These are phyloP conservation scores for Idaea straminata DNA, from an alignment of 2,888 invertebrate genomes.

Conservation along the genomic window DNA sequence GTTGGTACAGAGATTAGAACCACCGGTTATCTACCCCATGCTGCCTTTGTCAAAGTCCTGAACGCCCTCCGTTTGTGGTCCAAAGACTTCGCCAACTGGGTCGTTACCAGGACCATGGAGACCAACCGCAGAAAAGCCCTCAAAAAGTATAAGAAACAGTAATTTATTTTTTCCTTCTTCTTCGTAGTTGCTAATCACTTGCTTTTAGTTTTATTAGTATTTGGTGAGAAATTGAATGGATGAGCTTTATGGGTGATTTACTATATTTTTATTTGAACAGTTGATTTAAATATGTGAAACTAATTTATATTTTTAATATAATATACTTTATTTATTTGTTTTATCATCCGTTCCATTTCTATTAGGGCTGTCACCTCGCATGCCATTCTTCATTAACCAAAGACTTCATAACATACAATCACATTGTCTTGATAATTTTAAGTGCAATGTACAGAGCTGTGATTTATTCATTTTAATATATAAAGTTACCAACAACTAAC, in stretches of 20 bases:
- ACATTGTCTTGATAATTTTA: conserved; percentile 6
- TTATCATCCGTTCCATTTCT: conserved; percentile 14
- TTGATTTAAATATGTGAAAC: background rate
- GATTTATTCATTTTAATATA: conserved; percentile 11
- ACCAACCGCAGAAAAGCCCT: conserved; percentile 82
- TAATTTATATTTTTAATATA: background rate
- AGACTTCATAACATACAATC: conserved; percentile 13
- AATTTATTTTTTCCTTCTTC: conserved; percentile 38
- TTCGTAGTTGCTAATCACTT: conserved; percentile 8
- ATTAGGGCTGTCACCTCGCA: conserved; percentile 15
- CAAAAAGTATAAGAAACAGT: conserved; percentile 73
- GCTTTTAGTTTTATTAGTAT: background rate
- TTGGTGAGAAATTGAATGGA: background rate
- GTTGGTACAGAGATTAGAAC: conserved; percentile 85
- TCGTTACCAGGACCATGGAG: conserved; percentile 83
- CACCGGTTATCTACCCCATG: conserved; percentile 88
- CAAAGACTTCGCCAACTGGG: conserved; percentile 80
- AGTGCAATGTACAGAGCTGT: conserved; percentile 27
- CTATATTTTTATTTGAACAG: background rate
- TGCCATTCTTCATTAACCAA: conserved; percentile 27
- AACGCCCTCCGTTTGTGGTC: conserved; percentile 72
- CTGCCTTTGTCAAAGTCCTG: conserved; percentile 76
- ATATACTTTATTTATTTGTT: background rate
- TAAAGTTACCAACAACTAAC: conserved; percentile 17
- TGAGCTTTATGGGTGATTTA: background rate